A percentile compares a stretch with the other conserved stretches of the same genome.
Conservation (phyloP, 2,113 vertebrate genomes). For the Okapia johnstoni region DNA sequence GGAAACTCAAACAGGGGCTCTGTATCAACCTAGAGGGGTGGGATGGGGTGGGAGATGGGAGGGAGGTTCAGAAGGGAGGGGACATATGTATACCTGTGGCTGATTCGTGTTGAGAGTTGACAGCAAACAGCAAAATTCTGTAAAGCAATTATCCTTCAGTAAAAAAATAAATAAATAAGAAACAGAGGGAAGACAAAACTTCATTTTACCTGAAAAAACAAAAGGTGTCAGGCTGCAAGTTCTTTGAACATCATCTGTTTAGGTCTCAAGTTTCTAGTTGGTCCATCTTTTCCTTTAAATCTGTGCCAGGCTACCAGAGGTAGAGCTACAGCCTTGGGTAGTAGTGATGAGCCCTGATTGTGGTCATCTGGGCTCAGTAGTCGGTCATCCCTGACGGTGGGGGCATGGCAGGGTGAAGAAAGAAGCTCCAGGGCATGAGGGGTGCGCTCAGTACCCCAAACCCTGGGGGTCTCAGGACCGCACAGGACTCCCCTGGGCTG, state of each 20-base stretch:
- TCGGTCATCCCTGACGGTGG: rapidly evolving
- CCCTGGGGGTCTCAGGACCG: not conserved
- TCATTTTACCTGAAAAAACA: not conserved
- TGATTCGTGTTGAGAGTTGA: not conserved
- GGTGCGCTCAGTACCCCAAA: rapidly evolving
- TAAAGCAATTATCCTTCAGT: not conserved
- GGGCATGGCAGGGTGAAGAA: not conserved
- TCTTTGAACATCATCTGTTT: not conserved
- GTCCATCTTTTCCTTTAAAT: not conserved
- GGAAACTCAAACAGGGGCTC: not conserved
- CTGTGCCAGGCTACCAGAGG: rapidly evolving
- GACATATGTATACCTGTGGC: not conserved
- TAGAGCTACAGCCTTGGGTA: rapidly evolving
- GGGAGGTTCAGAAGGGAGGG: not conserved
- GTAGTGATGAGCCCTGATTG: rapidly evolving
- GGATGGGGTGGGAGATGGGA: not conserved
- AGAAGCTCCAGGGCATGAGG: rapidly evolving
- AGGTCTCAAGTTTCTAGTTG: rapidly evolving
- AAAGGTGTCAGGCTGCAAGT: not conserved
- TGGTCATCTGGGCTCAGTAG: not conserved
- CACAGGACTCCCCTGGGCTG: not conserved
- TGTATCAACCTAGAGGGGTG: not conserved
- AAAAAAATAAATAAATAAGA: not conserved
- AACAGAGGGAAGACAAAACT: not conserved
- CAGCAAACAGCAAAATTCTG: not conserved